Evolutionary conservation across 2,888 invertebrate genomes (phyloP), one percentile per base, ranked within the genome.

Genomic region (Pandemis cinnamomeana): DNA sequence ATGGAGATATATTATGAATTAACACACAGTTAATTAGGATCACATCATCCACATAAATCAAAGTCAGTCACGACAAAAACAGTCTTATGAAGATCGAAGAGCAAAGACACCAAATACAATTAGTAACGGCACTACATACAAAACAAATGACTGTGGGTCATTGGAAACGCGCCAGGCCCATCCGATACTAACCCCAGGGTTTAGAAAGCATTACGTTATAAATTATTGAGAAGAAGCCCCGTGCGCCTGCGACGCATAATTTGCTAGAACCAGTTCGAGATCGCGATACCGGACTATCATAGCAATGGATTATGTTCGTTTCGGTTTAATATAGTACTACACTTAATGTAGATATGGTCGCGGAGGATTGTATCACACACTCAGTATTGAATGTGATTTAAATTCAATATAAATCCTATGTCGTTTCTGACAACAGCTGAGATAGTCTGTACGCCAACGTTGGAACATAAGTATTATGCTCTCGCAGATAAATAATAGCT

Each of bases 131-230:
- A n/a, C 8, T 41, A 61, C n/a, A 48, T 15, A 6, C 44, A 42
- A 7, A 53, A 48, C 20, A 36, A 53, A 44, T 27, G 20, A 13
- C 15, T 58, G 42, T 15, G 44, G 64, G 42, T 61, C 51, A 70
- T 75, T 78, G 78, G 77, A 78, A 78, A 77, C 77, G 67, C 68
- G 67, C 61, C 66, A 61, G 61, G 46, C 67, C 74, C 67, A 75
- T 77, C 72, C 77, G 78, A 75, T 78, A 80, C 80, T 85, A 85
- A 85, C 81, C 81, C 80, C 83, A 83, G 85, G 83, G 83, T 86
- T 87, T 90, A 89, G 90, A 90, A 90, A 90, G 87, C 88, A 84
- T 84, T 75, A 83, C 82, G 83, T 83, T 85, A 87, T 90, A 90
- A 91, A 89, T 90, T 89, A 90, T 87, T 84, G 81, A 84, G 80